Evolutionary conservation across 1,140 invertebrate genomes (phyloP).

Genomic region (Leptinotarsa undecemlineata): DNA sequence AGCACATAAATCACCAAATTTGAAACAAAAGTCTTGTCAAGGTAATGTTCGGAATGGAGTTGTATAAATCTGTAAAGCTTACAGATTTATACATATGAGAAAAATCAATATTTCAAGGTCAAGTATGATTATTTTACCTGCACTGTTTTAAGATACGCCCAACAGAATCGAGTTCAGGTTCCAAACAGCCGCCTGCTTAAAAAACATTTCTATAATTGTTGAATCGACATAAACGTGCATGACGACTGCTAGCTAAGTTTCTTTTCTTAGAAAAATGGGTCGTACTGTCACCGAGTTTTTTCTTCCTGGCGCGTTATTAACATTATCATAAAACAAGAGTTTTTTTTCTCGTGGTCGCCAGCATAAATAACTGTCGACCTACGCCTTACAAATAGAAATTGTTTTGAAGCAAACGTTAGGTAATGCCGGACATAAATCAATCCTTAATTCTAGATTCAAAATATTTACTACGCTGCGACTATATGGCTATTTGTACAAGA

Average conservation of each 20-base stretch:
- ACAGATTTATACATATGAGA: too few relatives aligned
- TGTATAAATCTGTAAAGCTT: too few relatives aligned
- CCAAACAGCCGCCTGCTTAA: too few relatives aligned
- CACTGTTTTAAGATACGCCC: too few relatives aligned
- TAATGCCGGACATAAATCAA: conserved; percentile 6
- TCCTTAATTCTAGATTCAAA: neutral
- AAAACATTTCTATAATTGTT: too few relatives aligned
- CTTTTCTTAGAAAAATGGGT: neutral
- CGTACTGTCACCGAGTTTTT: neutral
- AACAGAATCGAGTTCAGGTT: too few relatives aligned
- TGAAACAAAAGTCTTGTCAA: too few relatives aligned
- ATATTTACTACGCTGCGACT: neutral
- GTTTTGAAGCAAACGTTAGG: neutral
- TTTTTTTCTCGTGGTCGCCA: neutral
- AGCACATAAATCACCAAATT: too few relatives aligned
- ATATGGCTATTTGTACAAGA: neutral
- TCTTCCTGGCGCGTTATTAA: neutral
- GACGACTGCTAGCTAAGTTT: neutral
- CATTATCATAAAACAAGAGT: neutral
- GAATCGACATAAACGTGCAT: neutral
- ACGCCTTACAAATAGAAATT: conserved; percentile 2
- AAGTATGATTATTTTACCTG: too few relatives aligned
- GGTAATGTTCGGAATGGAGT: too few relatives aligned
- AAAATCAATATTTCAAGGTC: too few relatives aligned
- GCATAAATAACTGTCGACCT: neutral